Base-by-base conservation (phyloP, 2,888 invertebrate species). In the Agrotis ipsilon region DNA sequence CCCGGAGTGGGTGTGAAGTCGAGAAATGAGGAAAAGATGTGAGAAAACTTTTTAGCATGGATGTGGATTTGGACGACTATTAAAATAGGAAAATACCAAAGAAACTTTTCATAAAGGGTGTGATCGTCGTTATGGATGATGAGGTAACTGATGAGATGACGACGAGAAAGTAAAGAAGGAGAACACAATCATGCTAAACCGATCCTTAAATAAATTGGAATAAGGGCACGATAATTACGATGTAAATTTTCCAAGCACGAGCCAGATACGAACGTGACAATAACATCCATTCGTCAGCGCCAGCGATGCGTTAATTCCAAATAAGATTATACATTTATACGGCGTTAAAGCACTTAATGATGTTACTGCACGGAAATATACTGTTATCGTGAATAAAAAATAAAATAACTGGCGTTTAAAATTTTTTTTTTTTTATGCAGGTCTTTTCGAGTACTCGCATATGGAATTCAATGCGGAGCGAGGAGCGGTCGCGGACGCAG, bases 391-490 rank as follows among this genome's bases (percentile, higher is more conserved):
- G 0, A 68, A 48, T 59, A 21, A 63, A 63, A 43, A 63, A 54
- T 27, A 27, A 62, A 63, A 19, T 1, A 9, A 13, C 14, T 18
- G 3, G 18, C 18, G 11, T 5, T 57, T 4, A 11, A 69, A 68
- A 39, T 32, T 19, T 18, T 2, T 18, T 46, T 59, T 52, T 73
- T 18, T 1, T 0, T 21, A 55, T 75, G 52, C 92, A 98, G 98
- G 98, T 85, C 92, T 98, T 79, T 98, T 98, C 89, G 97, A 98
- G 81, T 98, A 98, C 89, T 98, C 98, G 24, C 98, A 98, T 90
- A 97, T 98, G 97, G 97, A 98, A 87, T 98, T 98, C 89, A 98
- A 98, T 83, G 97, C 97, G 39, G 98, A 98, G 89, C 94, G 98
- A 43, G 97, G 97, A 84, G 97, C 97, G 49, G 96, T 96, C 27